phyloP scores from a whole-genome alignment of 30 jellyfish, hydroid and myxozoan species.

The Cassiopea andromeda region DNA sequence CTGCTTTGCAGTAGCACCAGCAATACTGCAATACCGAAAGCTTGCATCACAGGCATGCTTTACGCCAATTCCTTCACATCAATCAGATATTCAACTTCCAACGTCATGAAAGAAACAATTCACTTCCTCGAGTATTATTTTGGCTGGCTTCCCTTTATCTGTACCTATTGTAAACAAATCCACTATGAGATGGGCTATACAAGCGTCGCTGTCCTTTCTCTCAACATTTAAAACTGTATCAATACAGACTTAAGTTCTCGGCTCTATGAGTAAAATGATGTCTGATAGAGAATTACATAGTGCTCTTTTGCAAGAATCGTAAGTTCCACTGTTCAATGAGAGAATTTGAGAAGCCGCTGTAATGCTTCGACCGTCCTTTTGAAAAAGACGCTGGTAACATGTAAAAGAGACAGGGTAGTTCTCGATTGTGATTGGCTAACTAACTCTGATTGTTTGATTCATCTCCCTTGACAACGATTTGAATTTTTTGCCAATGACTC shows the following conservation, averaged over 20 bases:
- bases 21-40: not conserved
- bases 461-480: conserved; percentile 56
- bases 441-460: conserved; percentile 46
- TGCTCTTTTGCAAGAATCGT: too few species aligned
- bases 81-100: not conserved
- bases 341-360: conserved; percentile 1
- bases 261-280: too few species aligned
- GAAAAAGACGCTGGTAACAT: conserved; percentile 63
- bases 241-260: too few species aligned
- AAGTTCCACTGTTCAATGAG: not conserved
- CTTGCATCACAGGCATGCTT: not conserved
- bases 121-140: not conserved
- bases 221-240: too few species aligned
- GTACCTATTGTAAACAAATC: not conserved
- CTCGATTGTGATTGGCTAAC: conserved; percentile 45
- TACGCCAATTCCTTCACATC: not conserved
- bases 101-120: not conserved
- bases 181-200: not conserved
- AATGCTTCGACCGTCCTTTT: conserved; percentile 12
- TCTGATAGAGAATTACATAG: too few species aligned
- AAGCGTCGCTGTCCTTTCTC: too few species aligned
- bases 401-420: conserved; percentile 15
- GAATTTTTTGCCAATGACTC: conserved; percentile 27
- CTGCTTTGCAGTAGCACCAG: not conserved
- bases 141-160: too few species aligned